Conservation (phyloP, 2,797 vertebrate species). For the Tiaroga cobitis region DNA sequence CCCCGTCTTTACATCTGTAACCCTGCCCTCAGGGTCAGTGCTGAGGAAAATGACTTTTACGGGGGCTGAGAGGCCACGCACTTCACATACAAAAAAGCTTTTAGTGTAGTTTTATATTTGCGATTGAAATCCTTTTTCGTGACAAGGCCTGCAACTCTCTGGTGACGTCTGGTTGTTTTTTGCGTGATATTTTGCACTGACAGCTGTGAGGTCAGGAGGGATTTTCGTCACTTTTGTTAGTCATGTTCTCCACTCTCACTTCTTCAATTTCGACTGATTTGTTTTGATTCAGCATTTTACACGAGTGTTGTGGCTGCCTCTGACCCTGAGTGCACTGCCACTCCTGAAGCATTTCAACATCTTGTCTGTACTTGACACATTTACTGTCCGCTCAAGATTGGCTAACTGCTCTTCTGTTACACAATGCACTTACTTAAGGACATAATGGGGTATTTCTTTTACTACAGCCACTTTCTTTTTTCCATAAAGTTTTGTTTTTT, state of each 20-base stretch:
- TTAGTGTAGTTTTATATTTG: conserved; percentile 49
- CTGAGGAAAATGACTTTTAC: conserved; percentile 45
- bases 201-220: conserved; percentile 34
- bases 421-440: neutral
- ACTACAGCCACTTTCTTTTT: neutral
- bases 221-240: conserved; percentile 28
- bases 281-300: conserved; percentile 47
- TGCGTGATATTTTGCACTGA: conserved; percentile 20
- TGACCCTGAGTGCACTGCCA: conserved; percentile 15
- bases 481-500: neutral
- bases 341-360: conserved; percentile 29
- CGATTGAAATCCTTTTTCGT: conserved; percentile 37
- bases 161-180: neutral
- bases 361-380: conserved; percentile 30
- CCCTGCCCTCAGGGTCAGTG: conserved; percentile 37
- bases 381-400: neutral
- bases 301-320: conserved; percentile 23
- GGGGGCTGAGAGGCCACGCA: conserved; percentile 27
- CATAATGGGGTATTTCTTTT: neutral
- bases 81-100: conserved; percentile 36
- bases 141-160: conserved; percentile 37
- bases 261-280: conserved; percentile 44
- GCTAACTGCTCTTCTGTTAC: conserved; percentile 3
- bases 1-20: conserved; percentile 46
- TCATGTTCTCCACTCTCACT: neutral